Conservation (phyloP, 2,888 invertebrate species). For the Drosophila bunnanda region DNA sequence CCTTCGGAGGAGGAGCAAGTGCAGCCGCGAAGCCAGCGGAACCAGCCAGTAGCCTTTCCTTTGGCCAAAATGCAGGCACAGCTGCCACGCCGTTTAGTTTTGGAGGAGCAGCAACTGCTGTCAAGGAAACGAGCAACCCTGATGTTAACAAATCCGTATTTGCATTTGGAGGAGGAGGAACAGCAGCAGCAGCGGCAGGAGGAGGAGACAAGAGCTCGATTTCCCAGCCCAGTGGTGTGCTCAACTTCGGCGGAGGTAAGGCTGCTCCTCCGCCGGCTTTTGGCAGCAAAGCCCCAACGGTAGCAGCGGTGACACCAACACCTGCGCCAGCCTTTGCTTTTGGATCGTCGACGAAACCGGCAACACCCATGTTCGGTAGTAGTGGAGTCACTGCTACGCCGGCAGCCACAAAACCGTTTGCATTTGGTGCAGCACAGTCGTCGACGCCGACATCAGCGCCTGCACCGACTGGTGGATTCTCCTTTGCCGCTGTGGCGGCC, state of each 20-base stretch:
- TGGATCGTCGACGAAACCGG: background rate
- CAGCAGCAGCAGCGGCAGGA: background rate
- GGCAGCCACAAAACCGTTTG: slow-evolving; percentile 20
- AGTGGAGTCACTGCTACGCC: slow-evolving; percentile 4
- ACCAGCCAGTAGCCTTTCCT: background rate
- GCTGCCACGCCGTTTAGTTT: slow-evolving; percentile 9
- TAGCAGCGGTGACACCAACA: slow-evolving; percentile 1
- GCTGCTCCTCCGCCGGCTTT: slow-evolving; percentile 8
- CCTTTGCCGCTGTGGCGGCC: slow-evolving; percentile 14
- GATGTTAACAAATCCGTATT: slow-evolving; percentile 16
- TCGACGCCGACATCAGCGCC: slow-evolving; percentile 4
- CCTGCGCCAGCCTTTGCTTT: slow-evolving; percentile 12
- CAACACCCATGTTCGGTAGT: slow-evolving; percentile 31
- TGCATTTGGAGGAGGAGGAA: slow-evolving; percentile 20
- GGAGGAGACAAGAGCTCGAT: slow-evolving; percentile 2
- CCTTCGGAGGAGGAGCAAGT: slow-evolving; percentile 11
- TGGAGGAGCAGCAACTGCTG: slow-evolving; percentile 9
- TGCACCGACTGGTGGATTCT: slow-evolving; percentile 21
- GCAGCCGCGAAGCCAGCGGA: background rate
- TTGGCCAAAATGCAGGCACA: slow-evolving; percentile 25
- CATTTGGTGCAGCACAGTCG: slow-evolving; percentile 20
- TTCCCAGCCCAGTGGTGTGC: slow-evolving; percentile 11
- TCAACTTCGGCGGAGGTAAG: slow-evolving; percentile 27
- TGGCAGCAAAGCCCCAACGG: slow-evolving; percentile 8
- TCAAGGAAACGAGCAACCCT: background rate